These are phyloP conservation scores for Timema cristinae DNA, from an alignment of 2,888 invertebrate genomes.

Conservation along the genomic window DNA sequence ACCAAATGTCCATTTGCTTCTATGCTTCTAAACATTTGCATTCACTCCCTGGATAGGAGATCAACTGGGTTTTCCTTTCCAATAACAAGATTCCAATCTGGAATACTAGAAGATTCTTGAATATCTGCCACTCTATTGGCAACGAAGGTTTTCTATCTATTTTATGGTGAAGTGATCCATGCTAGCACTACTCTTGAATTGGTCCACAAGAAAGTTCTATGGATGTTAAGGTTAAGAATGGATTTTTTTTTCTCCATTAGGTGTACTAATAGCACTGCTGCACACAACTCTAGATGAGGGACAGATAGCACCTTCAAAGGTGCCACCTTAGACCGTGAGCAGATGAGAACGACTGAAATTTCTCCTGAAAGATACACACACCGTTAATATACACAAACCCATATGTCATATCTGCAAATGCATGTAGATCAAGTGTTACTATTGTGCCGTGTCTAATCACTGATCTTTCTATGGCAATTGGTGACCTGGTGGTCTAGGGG, in stretches of 20 bases:
- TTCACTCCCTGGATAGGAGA: too few relatives aligned
- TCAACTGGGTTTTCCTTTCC: too few relatives aligned
- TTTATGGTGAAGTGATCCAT: slow-evolving; percentile 34
- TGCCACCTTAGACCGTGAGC: slow-evolving; percentile 30
- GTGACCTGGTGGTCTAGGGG: too few relatives aligned
- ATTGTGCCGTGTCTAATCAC: too few relatives aligned
- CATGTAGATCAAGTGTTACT: not conserved
- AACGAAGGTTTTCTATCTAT: slow-evolving; percentile 35
- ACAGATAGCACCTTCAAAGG: slow-evolving; percentile 34
- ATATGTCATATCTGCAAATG: not conserved
- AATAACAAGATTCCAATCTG: too few relatives aligned
- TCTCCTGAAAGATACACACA: slow-evolving; percentile 28
- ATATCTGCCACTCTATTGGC: slow-evolving; percentile 24
- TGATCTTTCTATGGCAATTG: too few relatives aligned
- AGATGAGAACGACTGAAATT: too few relatives aligned
- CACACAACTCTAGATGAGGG: slow-evolving; percentile 38
- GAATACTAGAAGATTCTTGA: too few relatives aligned
- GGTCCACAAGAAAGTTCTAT: slow-evolving; percentile 30
- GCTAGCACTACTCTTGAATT: slow-evolving; percentile 38
- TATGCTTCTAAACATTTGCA: too few relatives aligned
- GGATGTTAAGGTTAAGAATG: slow-evolving; percentile 20
- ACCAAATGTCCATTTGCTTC: too few relatives aligned
- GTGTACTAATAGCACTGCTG: slow-evolving; percentile 34
- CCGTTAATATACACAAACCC: slow-evolving; percentile 29
- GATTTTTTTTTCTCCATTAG: slow-evolving; percentile 26